A percentile compares a stretch with the other conserved stretches of the same genome.
phyloP scores from a whole-genome alignment of 2,113 vertebrate species.

The Perognathus longimembris region DNA sequence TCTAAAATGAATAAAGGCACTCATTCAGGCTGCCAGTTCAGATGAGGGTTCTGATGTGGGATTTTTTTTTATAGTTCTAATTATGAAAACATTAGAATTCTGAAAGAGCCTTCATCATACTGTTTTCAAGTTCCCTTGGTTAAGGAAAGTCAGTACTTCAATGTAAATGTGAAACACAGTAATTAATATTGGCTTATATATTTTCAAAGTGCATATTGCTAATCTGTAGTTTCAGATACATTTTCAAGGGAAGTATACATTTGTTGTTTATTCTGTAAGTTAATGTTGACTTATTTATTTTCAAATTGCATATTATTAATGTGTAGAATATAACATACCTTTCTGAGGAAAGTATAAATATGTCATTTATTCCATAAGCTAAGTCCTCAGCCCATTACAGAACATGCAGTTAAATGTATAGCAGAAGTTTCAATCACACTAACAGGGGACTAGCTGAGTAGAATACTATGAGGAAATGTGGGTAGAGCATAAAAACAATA shows the following conservation, averaged over 20 bases:
- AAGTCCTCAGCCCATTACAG: background rate
- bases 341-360: background rate
- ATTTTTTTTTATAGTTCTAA: background rate
- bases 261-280: background rate
- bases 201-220: background rate
- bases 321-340: background rate
- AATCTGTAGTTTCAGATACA: background rate
- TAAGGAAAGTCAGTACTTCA: background rate
- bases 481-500: background rate
- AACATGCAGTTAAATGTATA: background rate
- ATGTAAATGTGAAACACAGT: background rate
- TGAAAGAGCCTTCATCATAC: background rate
- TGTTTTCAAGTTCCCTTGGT: background rate
- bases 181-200: background rate
- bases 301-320: background rate
- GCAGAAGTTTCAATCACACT: background rate
- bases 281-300: background rate
- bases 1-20: background rate
- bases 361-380: background rate
- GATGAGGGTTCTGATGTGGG: background rate
- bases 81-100: conserved; percentile 8
- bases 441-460: background rate
- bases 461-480: background rate
- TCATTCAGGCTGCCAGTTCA: background rate
- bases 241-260: background rate